Conservation (phyloP, 2,797 vertebrate genomes). For the Tadarida brasiliensis region DNA sequence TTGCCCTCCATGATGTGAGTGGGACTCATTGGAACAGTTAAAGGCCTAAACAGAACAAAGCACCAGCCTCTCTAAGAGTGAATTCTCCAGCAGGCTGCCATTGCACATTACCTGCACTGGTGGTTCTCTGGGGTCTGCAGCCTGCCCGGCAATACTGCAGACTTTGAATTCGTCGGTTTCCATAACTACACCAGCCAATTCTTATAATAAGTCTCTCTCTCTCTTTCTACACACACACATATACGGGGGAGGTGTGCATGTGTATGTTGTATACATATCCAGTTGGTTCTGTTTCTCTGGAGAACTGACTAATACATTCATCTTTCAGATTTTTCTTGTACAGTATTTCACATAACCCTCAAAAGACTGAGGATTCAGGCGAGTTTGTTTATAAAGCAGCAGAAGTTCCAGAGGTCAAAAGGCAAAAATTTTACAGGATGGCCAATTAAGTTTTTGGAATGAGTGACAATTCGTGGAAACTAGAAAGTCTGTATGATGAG, state of each 20-base stretch:
- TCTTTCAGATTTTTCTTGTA: not conserved
- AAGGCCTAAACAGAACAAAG: not conserved
- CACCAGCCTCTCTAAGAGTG: not conserved
- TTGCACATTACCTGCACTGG: not conserved
- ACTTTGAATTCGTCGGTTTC: not conserved
- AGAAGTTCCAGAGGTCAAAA: not conserved
- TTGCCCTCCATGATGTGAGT: not conserved
- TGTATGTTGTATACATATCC: not conserved
- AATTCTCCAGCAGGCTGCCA: not conserved
- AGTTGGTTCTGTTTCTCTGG: not conserved
- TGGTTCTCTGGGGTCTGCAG: not conserved
- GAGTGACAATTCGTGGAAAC: not conserved
- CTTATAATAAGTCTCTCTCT: not conserved
- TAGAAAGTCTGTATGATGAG: not conserved
- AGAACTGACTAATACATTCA: not conserved
- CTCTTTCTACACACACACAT: not conserved
- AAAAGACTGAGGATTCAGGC: not conserved
- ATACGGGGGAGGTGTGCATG: too few species aligned
- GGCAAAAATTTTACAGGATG: not conserved
- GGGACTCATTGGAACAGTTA: not conserved
- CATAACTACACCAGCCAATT: not conserved
- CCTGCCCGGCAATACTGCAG: not conserved
- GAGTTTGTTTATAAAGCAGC: not conserved
- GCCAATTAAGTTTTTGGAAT: conserved; percentile 23
- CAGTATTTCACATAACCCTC: not conserved